Percentiles rank a stretch among this genome's conserved stretches.
Conservation (phyloP, 2,888 invertebrate species). For the Gandaritis pyraliata region DNA sequence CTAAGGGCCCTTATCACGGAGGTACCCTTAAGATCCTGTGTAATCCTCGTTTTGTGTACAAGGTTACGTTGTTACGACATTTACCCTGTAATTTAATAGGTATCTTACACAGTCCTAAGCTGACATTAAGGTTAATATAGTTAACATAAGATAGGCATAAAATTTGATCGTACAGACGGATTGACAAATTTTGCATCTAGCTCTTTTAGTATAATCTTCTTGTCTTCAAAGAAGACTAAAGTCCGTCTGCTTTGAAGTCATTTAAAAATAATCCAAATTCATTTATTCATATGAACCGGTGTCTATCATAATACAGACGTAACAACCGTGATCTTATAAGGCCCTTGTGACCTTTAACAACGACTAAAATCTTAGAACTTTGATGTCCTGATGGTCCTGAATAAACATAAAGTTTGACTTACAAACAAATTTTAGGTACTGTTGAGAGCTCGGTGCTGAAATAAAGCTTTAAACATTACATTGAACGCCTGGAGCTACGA, state of each 20-base stretch:
- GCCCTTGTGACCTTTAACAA: slow-evolving; percentile 2
- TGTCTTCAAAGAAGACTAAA: too few relatives aligned
- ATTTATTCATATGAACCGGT: not conserved
- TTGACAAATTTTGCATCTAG: too few relatives aligned
- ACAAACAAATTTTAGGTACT: slow-evolving; percentile 18
- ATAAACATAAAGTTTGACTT: slow-evolving; percentile 19
- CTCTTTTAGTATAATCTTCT: too few relatives aligned
- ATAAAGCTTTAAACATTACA: slow-evolving; percentile 10
- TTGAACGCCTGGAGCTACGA: not conserved
- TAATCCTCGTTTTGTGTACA: slow-evolving; percentile 12
- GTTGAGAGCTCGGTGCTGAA: not conserved
- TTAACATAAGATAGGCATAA: slow-evolving; percentile 2
- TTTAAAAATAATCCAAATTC: too few relatives aligned
- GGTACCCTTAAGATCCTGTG: not conserved
- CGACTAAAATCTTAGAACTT: not conserved
- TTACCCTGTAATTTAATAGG: not conserved
- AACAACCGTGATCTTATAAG: not conserved
- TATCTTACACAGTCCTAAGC: too few relatives aligned
- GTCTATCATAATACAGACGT: not conserved
- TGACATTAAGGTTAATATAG: too few relatives aligned
- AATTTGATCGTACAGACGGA: too few relatives aligned
- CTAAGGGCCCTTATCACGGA: slow-evolving; percentile 7
- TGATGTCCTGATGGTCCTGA: slow-evolving; percentile 2
- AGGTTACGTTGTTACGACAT: not conserved
- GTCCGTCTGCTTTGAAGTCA: not conserved